These are phyloP conservation scores for Erinaceus europaeus DNA, from an alignment of 2,113 vertebrate species.

Conservation along the genomic window DNA sequence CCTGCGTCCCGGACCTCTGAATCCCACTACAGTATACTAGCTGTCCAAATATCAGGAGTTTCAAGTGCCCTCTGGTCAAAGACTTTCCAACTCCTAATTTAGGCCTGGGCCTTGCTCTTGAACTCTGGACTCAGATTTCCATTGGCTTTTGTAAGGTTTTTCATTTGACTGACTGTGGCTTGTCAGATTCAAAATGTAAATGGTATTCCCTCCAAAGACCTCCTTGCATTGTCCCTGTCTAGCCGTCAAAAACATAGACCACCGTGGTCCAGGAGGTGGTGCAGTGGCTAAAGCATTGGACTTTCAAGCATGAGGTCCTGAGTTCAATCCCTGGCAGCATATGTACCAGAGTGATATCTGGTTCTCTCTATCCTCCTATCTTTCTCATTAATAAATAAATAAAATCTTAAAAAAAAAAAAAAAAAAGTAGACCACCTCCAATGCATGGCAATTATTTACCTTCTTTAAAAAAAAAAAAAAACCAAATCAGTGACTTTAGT, in stretches of 20 bases:
- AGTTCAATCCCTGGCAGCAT: no score
- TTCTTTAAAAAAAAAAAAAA: not conserved
- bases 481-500: not conserved
- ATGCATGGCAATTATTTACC: not conserved
- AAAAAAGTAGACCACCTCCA: not conserved
- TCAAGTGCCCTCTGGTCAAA: not conserved
- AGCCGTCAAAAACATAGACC: no score
- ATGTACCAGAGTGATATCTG: no score
- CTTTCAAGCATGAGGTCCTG: no score
- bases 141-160: not conserved
- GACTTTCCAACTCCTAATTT: not conserved
- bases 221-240: not conserved
- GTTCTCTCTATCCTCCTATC: no score
- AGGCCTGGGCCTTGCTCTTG: not conserved
- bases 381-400: no score
- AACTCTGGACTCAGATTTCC: not conserved
- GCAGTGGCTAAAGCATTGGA: no score
- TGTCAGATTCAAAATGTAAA: not conserved
- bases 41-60: not conserved
- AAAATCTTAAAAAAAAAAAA: no score
- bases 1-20: not conserved
- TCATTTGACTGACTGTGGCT: not conserved
- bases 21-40: not conserved
- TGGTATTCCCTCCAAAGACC: not conserved
- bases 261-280: no score